Percentiles rank a stretch among this genome's conserved stretches.
Conservation (phyloP, 1,140 invertebrate genomes). For the Eurosta solidaginis region DNA sequence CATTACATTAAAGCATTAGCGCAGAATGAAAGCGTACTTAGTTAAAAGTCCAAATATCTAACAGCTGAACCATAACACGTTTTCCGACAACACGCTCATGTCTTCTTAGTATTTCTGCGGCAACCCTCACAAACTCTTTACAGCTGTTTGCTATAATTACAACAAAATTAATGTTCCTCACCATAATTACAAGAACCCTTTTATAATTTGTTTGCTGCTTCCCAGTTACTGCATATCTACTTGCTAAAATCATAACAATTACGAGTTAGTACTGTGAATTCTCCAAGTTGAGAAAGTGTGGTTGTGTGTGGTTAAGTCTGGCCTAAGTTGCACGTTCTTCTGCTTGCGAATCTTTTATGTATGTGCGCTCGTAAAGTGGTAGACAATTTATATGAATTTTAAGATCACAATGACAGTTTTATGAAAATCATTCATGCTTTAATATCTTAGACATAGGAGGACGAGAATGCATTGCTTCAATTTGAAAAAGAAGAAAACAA, state of each 20-base stretch:
- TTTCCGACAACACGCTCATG: background rate
- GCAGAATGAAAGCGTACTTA: no score
- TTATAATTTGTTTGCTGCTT: constrained; percentile 1
- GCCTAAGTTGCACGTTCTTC: background rate
- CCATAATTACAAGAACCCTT: background rate
- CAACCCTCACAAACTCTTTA: background rate
- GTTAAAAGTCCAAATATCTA: no score
- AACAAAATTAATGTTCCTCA: background rate
- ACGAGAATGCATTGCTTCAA: no score
- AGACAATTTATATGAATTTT: constrained; percentile 16
- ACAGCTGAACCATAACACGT: background rate
- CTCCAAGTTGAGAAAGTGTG: background rate
- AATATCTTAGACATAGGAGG: background rate
- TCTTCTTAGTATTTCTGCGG: background rate
- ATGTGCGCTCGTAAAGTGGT: background rate
- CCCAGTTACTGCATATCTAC: background rate
- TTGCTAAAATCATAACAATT: background rate
- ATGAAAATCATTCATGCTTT: background rate
- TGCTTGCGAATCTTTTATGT: background rate
- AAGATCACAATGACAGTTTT: background rate
- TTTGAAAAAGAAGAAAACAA: background rate
- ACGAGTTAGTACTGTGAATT: background rate
- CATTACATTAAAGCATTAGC: no score
- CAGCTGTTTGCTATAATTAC: background rate
- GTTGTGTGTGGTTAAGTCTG: background rate